Percentiles rank a stretch among this genome's conserved stretches.
phyloP scores from a whole-genome alignment of 2,888 invertebrate species.

The Ametastegia equiseti region DNA sequence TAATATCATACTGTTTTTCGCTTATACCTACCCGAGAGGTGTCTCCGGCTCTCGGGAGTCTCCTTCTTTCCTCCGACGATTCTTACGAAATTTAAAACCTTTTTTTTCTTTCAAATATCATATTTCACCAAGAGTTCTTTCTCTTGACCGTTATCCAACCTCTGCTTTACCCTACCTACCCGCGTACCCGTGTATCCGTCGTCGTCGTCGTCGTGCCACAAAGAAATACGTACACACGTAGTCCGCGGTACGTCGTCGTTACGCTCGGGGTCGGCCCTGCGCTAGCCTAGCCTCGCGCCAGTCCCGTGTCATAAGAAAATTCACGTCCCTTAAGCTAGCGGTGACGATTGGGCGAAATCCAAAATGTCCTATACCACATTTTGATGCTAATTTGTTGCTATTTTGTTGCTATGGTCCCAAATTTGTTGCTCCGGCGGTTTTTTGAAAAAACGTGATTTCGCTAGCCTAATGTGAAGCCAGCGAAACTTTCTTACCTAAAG shows the following conservation, averaged over 20 bases:
- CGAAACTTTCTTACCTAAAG: too few species aligned
- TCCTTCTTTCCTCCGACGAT: background rate
- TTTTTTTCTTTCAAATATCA: constrained; percentile 1
- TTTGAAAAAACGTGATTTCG: too few species aligned
- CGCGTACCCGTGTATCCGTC: too few species aligned
- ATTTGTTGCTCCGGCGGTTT: too few species aligned
- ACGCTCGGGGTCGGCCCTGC: constrained; percentile 28
- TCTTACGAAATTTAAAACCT: background rate
- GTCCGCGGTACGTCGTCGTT: background rate
- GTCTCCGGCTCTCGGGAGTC: background rate
- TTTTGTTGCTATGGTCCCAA: too few species aligned
- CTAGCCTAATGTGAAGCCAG: too few species aligned
- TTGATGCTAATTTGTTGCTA: too few species aligned
- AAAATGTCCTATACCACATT: too few species aligned
- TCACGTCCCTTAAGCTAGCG: background rate
- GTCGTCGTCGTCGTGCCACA: background rate
- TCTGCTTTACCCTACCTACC: too few species aligned
- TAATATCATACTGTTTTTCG: background rate
- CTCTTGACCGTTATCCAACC: constrained; percentile 2
- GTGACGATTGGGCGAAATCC: too few species aligned
- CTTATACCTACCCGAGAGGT: background rate
- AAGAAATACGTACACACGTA: constrained; percentile 7
- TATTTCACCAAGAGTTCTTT: background rate
- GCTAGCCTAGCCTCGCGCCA: constrained; percentile 35
- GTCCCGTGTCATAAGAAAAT: constrained; percentile 8